Conservation (phyloP, 2,797 vertebrate genomes). For the Adelosebastes latens region DNA sequence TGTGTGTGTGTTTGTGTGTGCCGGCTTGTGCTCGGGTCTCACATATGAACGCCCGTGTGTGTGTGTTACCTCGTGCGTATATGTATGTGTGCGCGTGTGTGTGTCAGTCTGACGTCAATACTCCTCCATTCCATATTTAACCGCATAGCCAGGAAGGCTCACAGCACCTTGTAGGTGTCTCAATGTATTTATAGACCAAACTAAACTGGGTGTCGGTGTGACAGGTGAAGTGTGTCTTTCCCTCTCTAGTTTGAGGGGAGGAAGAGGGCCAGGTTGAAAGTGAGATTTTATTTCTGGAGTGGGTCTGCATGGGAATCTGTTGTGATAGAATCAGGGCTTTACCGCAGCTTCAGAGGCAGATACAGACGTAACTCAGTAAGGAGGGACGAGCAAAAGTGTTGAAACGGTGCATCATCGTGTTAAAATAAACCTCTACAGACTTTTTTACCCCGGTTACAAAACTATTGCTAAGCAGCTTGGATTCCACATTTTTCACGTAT, state of each 20-base stretch:
- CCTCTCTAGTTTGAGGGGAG: not conserved
- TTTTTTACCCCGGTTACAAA: not conserved
- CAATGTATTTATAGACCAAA: constrained; percentile 61
- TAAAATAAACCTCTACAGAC: not conserved
- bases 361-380: not conserved
- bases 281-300: constrained; percentile 29
- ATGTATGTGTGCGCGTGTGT: not conserved
- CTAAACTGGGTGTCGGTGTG: constrained; percentile 43
- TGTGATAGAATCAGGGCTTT: constrained; percentile 3
- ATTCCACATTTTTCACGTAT: not conserved
- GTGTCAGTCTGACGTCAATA: constrained; percentile 76
- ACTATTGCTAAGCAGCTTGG: not conserved
- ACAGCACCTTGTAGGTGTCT: constrained; percentile 71
- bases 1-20: not conserved
- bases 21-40: constrained; percentile 3
- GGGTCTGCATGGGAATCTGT: not conserved
- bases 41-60: constrained; percentile 4
- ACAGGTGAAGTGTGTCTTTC: constrained; percentile 56
- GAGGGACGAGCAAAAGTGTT: not conserved
- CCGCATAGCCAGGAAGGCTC: constrained; percentile 60
- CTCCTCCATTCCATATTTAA: constrained; percentile 76
- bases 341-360: not conserved
- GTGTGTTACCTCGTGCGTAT: constrained; percentile 14
- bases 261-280: not conserved
- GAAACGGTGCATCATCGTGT: constrained; percentile 11